Evolutionary conservation across 1,140 invertebrate species (phyloP).

Genomic region (Drosophila parabipectinata): DNA sequence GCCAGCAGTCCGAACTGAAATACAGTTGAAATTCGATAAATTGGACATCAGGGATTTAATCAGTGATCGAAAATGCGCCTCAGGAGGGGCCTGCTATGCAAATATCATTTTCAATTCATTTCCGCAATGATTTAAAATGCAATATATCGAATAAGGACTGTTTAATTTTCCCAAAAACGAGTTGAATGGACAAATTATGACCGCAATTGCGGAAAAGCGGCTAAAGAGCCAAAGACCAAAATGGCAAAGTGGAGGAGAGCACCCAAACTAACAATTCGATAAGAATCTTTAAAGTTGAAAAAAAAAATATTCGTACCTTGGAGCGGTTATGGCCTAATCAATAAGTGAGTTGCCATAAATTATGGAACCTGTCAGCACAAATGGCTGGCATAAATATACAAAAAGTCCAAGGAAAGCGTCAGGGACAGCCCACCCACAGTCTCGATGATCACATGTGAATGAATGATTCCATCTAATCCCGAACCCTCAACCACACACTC

Average conservation of each 20-base stretch:
- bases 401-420: conserved; percentile 3
- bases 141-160: conserved; percentile 6
- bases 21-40: conserved; percentile 22
- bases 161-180: conserved; percentile 10
- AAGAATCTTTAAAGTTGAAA: conserved; percentile 48
- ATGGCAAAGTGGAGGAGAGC: conserved; percentile 6
- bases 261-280: conserved; percentile 33
- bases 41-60: background rate
- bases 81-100: too few relatives aligned
- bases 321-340: conserved; percentile 51
- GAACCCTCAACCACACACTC: conserved; percentile 8
- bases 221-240: conserved; percentile 18
- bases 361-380: conserved; percentile 70
- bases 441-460: conserved; percentile 63
- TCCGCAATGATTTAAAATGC: too few relatives aligned
- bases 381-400: conserved; percentile 53
- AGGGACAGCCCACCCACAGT: conserved; percentile 9
- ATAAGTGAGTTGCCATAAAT: conserved; percentile 75
- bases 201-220: conserved; percentile 39
- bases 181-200: conserved; percentile 50
- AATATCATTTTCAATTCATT: too few relatives aligned
- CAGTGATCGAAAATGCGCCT: too few relatives aligned
- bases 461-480: conserved; percentile 60
- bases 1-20: conserved; percentile 43
- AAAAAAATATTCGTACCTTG: conserved; percentile 30